Evolutionary conservation across 2,888 invertebrate species (phyloP).

Genomic region (Uropetala carovei): DNA sequence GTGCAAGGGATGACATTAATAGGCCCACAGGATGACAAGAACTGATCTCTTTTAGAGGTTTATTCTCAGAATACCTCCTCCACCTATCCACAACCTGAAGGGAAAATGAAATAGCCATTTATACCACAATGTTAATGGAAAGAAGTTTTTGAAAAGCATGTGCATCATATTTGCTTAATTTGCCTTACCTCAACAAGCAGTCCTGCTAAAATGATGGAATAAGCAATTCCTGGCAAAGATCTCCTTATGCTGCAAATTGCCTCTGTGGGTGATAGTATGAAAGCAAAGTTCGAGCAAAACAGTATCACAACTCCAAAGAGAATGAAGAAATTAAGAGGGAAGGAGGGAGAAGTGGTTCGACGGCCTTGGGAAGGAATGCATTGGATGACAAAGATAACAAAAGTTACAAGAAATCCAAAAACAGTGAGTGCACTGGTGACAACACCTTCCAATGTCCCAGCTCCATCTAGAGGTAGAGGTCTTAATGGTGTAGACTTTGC

Average conservation of each 20-base stretch:
- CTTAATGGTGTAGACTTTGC: conserved; percentile 64
- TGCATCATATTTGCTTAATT: background rate
- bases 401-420: conserved; percentile 73
- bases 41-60: background rate
- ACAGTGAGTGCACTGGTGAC: conserved; percentile 72
- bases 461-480: conserved; percentile 36
- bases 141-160: background rate
- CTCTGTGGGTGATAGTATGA: conserved; percentile 70
- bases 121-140: background rate
- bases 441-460: conserved; percentile 73
- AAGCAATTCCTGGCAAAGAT: conserved; percentile 74
- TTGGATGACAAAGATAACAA: conserved; percentile 69
- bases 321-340: conserved; percentile 74
- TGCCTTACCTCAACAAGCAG: conserved; percentile 72
- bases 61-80: conserved; percentile 2
- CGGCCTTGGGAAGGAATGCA: background rate
- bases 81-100: conserved; percentile 55
- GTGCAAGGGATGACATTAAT: conserved; percentile 37
- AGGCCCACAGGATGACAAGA: conserved; percentile 54
- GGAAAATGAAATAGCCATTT: background rate
- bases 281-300: conserved; percentile 71
- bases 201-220: conserved; percentile 74
- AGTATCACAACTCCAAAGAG: conserved; percentile 74
- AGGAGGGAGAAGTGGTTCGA: background rate
- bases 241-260: conserved; percentile 74